A percentile compares a stretch with the other conserved stretches of the same genome.
These are phyloP conservation scores for Conopomorpha cramerella DNA, from an alignment of 1,140 invertebrate species.

Conservation along the genomic window DNA sequence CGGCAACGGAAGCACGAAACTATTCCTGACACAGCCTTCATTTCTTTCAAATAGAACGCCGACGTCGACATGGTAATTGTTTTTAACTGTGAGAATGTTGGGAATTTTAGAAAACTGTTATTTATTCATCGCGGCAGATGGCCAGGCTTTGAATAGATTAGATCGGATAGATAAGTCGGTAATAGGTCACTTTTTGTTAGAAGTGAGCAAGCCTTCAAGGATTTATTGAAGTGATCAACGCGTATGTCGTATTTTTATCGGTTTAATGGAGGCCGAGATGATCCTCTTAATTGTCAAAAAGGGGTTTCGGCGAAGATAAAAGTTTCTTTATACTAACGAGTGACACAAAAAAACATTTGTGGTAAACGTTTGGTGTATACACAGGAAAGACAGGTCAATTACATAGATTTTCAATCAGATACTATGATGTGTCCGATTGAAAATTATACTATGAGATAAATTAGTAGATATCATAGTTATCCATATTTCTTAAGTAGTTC, in stretches of 20 bases:
- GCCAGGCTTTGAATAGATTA: conserved; percentile 46
- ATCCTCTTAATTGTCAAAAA: no score
- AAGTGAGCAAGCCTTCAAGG: conserved; percentile 56
- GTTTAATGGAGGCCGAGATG: no score
- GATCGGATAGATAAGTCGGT: conserved; percentile 41
- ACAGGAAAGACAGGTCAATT: no score
- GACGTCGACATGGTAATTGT: conserved; percentile 28
- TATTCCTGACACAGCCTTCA: conserved; percentile 47
- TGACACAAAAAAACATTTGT: no score
- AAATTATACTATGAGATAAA: no score
- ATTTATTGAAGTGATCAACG: conserved; percentile 36
- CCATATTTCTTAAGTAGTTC: no score
- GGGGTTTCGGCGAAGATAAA: no score
- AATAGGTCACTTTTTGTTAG: conserved; percentile 54
- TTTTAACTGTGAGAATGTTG: conserved; percentile 34
- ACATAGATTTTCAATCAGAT: no score
- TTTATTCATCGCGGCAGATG: conserved; percentile 28
- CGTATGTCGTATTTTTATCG: conserved; percentile 41
- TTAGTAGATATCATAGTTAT: no score
- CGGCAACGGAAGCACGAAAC: conserved; percentile 44
- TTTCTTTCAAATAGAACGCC: conserved; percentile 19
- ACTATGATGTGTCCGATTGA: no score
- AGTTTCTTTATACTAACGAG: no score
- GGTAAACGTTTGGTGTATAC: no score
- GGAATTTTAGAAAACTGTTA: conserved; percentile 23